Conservation (phyloP, 2,888 invertebrate genomes). For the Pelosia muscerda region DNA sequence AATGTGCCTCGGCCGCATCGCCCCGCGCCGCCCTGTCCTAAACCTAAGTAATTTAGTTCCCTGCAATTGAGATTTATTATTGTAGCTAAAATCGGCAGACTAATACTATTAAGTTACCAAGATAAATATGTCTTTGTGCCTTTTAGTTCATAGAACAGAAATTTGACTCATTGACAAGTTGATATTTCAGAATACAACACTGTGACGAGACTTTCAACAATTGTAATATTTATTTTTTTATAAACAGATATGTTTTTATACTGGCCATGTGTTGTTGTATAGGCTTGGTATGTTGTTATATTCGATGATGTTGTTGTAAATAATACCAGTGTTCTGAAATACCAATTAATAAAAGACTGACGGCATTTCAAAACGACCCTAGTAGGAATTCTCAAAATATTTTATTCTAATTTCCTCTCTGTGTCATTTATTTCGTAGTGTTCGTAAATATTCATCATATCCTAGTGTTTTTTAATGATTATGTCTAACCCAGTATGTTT, state of each 20-base stretch:
- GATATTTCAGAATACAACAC: slow-evolving; percentile 45
- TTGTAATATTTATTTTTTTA: not conserved
- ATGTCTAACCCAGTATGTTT: not conserved
- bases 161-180: slow-evolving; percentile 46
- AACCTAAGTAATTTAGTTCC: slow-evolving; percentile 47
- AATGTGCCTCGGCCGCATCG: slow-evolving; percentile 84
- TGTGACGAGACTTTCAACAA: not conserved
- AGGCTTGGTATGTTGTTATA: not conserved
- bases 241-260: not conserved
- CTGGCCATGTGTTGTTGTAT: not conserved
- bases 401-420: not conserved
- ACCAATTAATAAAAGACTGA: slow-evolving; percentile 52
- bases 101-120: slow-evolving; percentile 48
- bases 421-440: slow-evolving; percentile 2
- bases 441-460: not conserved
- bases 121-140: slow-evolving; percentile 48
- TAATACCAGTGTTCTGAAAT: slow-evolving; percentile 36
- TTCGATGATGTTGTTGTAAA: not conserved
- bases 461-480: not conserved
- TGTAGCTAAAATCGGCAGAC: slow-evolving; percentile 11
- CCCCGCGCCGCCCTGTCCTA: slow-evolving; percentile 87
- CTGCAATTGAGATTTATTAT: slow-evolving; percentile 8
- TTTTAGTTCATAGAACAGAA: slow-evolving; percentile 40
- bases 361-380: slow-evolving; percentile 34
- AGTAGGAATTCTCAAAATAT: slow-evolving; percentile 22